A percentile compares a stretch with the other conserved stretches of the same genome.
Conservation (phyloP, 2,888 invertebrate genomes). For the Tetragonula carbonaria region DNA sequence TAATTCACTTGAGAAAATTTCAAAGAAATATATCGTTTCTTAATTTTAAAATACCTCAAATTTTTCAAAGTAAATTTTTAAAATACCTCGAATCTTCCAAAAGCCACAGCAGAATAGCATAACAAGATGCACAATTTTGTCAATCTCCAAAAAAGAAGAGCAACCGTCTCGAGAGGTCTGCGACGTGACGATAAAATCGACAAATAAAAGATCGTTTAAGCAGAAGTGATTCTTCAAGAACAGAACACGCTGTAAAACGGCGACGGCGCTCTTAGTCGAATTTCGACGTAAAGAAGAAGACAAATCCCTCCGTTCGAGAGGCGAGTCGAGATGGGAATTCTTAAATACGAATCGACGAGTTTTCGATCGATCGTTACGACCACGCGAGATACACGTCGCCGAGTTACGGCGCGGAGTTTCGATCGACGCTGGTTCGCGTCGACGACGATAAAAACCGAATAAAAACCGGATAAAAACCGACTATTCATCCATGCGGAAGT, state of each 20-base stretch:
- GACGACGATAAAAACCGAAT: conserved; percentile 28
- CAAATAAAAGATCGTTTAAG: background rate
- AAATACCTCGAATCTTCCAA: no score
- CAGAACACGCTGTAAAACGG: conserved; percentile 5
- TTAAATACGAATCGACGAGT: background rate
- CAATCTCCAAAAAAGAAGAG: background rate
- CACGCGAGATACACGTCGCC: background rate
- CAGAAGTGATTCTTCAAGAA: background rate
- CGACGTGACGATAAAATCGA: background rate
- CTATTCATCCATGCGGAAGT: conserved; percentile 10
- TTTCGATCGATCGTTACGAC: background rate
- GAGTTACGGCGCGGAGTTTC: background rate
- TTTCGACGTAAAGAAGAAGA: conserved; percentile 6
- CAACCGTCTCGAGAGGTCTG: background rate
- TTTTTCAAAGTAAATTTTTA: no score
- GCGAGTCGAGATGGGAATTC: background rate
- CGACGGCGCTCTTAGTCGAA: background rate
- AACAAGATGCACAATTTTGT: background rate
- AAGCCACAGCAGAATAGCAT: background rate
- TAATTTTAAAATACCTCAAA: no score
- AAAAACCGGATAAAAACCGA: conserved; percentile 6
- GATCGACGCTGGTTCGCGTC: background rate
- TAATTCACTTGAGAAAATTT: no score
- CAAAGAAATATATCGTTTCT: no score
- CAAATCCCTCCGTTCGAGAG: background rate